Evolutionary conservation across 2,797 vertebrate species (phyloP).

Genomic region (Oreochromis mossambicus): DNA sequence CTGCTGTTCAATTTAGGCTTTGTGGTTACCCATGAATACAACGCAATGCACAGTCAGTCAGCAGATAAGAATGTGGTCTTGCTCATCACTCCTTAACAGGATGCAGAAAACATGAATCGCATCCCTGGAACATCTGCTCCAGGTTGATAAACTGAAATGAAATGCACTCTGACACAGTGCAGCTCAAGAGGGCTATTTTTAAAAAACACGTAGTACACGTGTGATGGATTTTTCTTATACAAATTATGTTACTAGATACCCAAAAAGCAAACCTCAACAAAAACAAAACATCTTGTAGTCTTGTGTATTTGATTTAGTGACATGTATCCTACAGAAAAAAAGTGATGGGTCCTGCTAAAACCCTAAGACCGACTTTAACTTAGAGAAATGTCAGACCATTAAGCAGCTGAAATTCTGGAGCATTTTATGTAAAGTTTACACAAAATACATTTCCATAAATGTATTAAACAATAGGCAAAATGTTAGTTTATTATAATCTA

Average conservation of each 20-base stretch:
- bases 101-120: slow-evolving; percentile 8
- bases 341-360: not conserved
- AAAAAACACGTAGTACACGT: not conserved
- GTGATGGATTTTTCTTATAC: not conserved
- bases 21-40: not conserved
- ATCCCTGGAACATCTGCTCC: slow-evolving; percentile 20
- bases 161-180: not conserved
- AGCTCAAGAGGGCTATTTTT: not conserved
- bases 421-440: not conserved
- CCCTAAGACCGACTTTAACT: not conserved
- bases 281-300: not conserved
- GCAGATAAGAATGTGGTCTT: not conserved
- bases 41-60: not conserved
- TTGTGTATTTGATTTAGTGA: not conserved
- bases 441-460: not conserved
- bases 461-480: not conserved
- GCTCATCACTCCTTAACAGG: not conserved
- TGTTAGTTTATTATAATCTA: not conserved
- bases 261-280: not conserved
- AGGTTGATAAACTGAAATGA: slow-evolving; percentile 1
- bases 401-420: not conserved
- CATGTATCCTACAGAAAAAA: not conserved
- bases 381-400: not conserved
- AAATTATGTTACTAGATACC: not conserved
- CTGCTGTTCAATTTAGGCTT: not conserved